Evolutionary conservation across 2,797 vertebrate genomes (phyloP), one percentile per base, ranked within the genome.

Genomic region (Discoglossus pictus): DNA sequence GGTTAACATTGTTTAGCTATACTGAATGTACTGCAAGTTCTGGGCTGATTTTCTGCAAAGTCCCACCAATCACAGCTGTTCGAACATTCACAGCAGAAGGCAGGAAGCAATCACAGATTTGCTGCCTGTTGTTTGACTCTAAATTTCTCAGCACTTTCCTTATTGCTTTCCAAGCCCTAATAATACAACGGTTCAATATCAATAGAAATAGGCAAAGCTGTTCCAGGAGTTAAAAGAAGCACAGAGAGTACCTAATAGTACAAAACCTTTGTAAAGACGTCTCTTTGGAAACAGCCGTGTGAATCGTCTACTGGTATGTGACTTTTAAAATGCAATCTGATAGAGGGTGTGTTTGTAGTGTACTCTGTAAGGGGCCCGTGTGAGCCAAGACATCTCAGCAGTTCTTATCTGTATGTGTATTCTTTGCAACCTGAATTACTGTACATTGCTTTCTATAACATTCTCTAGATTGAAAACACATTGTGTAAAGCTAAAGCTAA

Each of bases 241-340:
- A 21, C 21, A 11, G 31, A 48, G 34, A 24, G 35, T 51, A 21
- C 24, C 35, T 31, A 52, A 39, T 24, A 51, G 24, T 56, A 42
- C 21, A 20, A 1, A 48, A 21, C 48, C n/a, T 53, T 52, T 68
- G 46, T 46, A n/a, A 27, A 61, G 38, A 34, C 40, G 35, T 35
- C 15, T 60, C 18, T 47, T 50, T 25, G 18, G 18, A 42, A 27
- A 51, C 31, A 12, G n/a, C n/a, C 24, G 34, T 35, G 34, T 44
- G 36, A 24, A 50, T 48, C 24, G 51, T 23, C 18, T 51, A 21
- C 40, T 60, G 52, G 60, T 70, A 50, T 63, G 60, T 70, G 51
- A 23, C 24, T 56, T 46, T 8, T 39, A 6, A 40, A 39, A 63
- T 35, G 6, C 25, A 10, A 61, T 60, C 47, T 52, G 12, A 61